Evolutionary conservation across 2,113 vertebrate genomes (phyloP), one percentile per base, ranked within the genome.

Genomic region (Chloropsis hardwickii): DNA sequence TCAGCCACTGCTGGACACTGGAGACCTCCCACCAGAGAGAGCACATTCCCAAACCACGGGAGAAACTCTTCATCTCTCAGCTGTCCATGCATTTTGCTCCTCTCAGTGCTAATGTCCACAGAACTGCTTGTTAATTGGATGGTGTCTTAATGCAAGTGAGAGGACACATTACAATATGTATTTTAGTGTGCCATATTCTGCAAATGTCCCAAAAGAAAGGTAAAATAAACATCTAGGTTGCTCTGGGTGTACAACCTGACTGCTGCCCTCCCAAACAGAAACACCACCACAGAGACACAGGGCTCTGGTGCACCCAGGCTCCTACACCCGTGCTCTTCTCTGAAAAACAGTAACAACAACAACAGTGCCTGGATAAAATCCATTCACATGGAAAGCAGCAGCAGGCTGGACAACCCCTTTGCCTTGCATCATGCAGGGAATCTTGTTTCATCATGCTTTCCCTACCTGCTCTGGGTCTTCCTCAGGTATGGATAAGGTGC

Each of bases 101-200:
- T 62, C 25, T 74, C 24, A 1, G 24, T 47, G 39, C 53, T 53
- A 53, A 0, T 0, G 0, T 28, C 23, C 40, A 23, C 14, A 44
- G 48, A 90, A 56, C 29, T 35, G 28, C 53, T 72, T 65, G 22
- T 64, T 72, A 33, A 64, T 25, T 79, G n/a, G 71, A 39, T 23
- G 42, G 11, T 66, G 28, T 19, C 47, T n/a, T 29, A 44, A 74
- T 62, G 51, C 6, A 65, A 28, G 20, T 7, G 33, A 79, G 22
- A 66, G 8, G 73, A 65, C 16, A 20, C 22, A 10, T 24, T 27
- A 33, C 9, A 50, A 9, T 1, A 2, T 9, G 12, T 11, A 35
- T 76, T 89, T 71, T 20, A 66, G 37, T 35, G 35, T 56, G 19
- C 27, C 8, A 4, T 31, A 19, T 67, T 74, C 57, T 56, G 53